A percentile compares a stretch with the other conserved stretches of the same genome.
Conservation (phyloP, 1,140 invertebrate species). For the Bombus picipes region DNA sequence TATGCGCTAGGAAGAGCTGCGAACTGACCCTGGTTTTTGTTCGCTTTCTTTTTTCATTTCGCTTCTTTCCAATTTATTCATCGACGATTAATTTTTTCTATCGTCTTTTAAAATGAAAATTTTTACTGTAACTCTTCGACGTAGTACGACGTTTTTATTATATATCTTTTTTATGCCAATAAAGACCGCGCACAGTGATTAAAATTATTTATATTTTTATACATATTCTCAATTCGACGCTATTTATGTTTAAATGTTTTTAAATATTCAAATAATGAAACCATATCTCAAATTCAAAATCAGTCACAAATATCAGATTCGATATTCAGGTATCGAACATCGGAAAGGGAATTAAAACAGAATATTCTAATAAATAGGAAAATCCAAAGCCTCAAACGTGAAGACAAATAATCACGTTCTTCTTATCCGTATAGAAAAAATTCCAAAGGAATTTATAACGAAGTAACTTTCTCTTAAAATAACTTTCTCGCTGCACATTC, state of each 20-base stretch:
- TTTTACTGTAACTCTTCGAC: background rate
- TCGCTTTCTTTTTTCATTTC: slow-evolving; percentile 30
- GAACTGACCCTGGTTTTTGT: slow-evolving; percentile 54
- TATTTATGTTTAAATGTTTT: background rate
- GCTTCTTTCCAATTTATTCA: background rate
- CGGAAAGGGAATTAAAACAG: background rate
- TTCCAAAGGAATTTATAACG: background rate
- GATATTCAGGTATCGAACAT: background rate
- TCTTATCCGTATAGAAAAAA: background rate
- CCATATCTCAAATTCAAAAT: background rate
- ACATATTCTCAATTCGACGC: no score
- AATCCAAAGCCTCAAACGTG: background rate
- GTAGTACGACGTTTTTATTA: background rate
- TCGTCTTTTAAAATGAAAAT: background rate
- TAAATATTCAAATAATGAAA: background rate
- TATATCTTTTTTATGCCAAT: background rate
- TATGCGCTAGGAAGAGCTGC: slow-evolving; percentile 59
- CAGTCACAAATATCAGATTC: background rate
- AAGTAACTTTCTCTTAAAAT: background rate
- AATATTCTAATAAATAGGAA: background rate
- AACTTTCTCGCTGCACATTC: background rate
- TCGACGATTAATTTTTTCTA: background rate
- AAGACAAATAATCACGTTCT: background rate
- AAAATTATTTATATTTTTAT: no score
- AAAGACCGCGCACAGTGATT: no score